A percentile compares a stretch with the other conserved stretches of the same genome.
These are phyloP conservation scores for Tenthredo livida DNA, from an alignment of 2,888 invertebrate genomes.

Conservation along the genomic window DNA sequence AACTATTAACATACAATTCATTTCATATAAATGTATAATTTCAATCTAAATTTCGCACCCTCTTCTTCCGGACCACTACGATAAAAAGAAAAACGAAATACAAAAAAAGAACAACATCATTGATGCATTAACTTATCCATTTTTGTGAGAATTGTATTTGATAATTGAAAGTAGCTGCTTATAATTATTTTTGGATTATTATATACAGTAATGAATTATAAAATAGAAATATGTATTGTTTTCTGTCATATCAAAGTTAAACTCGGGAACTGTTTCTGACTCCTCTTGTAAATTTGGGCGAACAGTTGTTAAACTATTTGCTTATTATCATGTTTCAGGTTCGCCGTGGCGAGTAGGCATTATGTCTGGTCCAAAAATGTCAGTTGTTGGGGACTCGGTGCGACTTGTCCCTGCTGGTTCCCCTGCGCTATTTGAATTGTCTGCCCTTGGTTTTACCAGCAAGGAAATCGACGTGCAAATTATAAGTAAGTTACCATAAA, in stretches of 20 bases:
- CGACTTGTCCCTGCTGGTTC: conserved; percentile 94
- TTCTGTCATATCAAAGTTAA: neutral
- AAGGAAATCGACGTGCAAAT: conserved; percentile 81
- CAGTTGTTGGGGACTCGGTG: conserved; percentile 92
- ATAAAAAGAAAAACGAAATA: neutral
- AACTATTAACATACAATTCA: neutral
- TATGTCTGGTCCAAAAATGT: conserved; percentile 88
- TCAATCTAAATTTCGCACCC: neutral
- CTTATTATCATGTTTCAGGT: conserved; percentile 81
- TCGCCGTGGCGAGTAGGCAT: conserved; percentile 97
- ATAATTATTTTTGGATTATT: neutral
- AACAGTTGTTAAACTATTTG: neutral
- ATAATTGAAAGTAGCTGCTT: neutral
- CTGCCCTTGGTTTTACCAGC: conserved; percentile 83
- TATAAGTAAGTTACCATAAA: conserved; percentile 77
- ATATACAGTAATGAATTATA: neutral
- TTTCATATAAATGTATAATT: neutral
- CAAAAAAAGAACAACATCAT: neutral
- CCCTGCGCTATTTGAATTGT: conserved; percentile 93
- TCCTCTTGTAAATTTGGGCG: neutral
- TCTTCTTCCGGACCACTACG: neutral
- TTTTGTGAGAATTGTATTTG: neutral
- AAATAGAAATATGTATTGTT: neutral
- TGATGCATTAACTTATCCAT: neutral
- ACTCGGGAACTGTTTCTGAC: neutral